Evolutionary conservation across 1,140 invertebrate species (phyloP).

Genomic region (Pseudomyrmex gracilis): DNA sequence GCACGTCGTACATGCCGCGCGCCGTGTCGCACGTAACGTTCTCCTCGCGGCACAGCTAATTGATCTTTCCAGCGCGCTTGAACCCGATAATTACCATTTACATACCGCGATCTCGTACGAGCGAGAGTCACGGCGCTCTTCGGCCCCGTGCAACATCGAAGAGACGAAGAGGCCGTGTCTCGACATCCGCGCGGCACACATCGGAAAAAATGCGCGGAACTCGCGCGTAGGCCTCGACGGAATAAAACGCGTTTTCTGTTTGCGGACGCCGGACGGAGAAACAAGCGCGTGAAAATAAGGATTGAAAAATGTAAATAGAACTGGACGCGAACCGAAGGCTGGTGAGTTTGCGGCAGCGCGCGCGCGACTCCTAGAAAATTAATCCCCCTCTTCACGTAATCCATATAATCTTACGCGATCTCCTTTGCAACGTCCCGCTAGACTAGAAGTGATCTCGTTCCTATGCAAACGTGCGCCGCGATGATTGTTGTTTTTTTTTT

Average conservation of each 20-base stretch:
- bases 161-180: conserved; percentile 25
- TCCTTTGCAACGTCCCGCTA: conserved; percentile 1
- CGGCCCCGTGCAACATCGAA: conserved; percentile 15
- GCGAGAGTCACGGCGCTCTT: conserved; percentile 58
- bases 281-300: conserved; percentile 42
- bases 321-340: conserved; percentile 6
- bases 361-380: conserved; percentile 25
- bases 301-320: conserved; percentile 48
- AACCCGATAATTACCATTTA: conserved; percentile 84
- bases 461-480: neutral
- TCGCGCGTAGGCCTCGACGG: neutral
- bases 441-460: neutral
- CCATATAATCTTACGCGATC: conserved; percentile 22
- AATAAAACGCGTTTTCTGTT: conserved; percentile 48
- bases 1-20: conserved; percentile 15
- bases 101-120: conserved; percentile 78
- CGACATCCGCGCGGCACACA: conserved; percentile 56
- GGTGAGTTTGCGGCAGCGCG: conserved; percentile 10
- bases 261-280: conserved; percentile 7
- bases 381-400: conserved; percentile 23
- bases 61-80: conserved; percentile 84
- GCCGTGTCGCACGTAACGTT: conserved; percentile 66
- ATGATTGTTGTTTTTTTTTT: too few relatives aligned
- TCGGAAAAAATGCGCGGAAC: conserved; percentile 37
- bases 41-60: conserved; percentile 81